Evolutionary conservation across 1,140 invertebrate species (phyloP), one percentile per base, ranked within the genome.

Genomic region (Phymorhynchus buccinoides): DNA sequence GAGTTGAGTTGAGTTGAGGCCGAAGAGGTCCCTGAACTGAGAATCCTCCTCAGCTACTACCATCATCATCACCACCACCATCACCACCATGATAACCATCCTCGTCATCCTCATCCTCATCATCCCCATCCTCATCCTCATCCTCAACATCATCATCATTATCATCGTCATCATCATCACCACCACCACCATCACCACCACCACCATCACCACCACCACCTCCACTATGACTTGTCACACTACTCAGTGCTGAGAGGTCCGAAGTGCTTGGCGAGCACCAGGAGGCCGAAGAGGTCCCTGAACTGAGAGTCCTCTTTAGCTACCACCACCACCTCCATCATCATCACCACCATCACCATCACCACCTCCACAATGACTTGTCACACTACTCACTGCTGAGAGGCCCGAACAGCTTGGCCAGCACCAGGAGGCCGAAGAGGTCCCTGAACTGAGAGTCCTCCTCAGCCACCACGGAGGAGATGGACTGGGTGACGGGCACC

Each of bases 351-450:
- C 4, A 35, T 6, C 3, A 37, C 16, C 7, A 35, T 75, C 3
- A 75, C 14, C 14, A 22, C 71, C 14, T 9, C 6, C 18, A 71
- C 66, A 71, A 7, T 12, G 30, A 12, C 48, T 52, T 52, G 22
- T 22, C 7, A 52, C 9, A 30, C 22, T 2, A 78, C 56, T 56
- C 12, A 83, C 81, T 35, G 56, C 62, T 71, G 37, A 83, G 56
- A 7, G 81, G 39, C 4, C 62, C 81, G 22, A 68, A 62, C 6
- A 83, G 62, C 30, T 41, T 68, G 35, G 81, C 81, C 27, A 83
- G 27, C 27, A 83, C 37, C 35, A 83, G 32, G 39, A 71, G 39
- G 27, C 56, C 81, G 62, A 83, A 83, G 30, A 83, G 66, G 41
- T 83, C 81, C 35, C 32, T 39, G 37, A 83, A 83, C 39, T 83